Conservation (phyloP, 1,140 invertebrate genomes). For the Eulimnadia texana region DNA sequence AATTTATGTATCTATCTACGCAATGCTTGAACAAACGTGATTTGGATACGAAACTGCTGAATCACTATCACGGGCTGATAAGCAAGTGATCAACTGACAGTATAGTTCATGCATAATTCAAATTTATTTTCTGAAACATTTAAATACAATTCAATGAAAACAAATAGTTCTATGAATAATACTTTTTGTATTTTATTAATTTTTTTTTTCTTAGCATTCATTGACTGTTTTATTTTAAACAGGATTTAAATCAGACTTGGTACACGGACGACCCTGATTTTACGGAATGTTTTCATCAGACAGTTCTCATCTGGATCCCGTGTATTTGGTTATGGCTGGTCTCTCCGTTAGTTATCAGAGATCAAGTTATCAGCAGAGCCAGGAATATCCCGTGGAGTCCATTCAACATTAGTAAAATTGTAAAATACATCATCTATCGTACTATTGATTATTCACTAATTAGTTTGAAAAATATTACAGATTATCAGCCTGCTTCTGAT, state of each 20-base stretch:
- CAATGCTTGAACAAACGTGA: too few relatives aligned
- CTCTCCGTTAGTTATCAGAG: slow-evolving; percentile 56
- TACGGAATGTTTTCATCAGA: slow-evolving; percentile 75
- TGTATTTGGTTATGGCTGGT: slow-evolving; percentile 70
- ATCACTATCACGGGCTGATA: too few relatives aligned
- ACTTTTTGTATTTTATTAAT: neutral
- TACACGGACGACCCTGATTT: slow-evolving; percentile 64
- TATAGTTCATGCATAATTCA: too few relatives aligned
- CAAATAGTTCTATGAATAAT: too few relatives aligned
- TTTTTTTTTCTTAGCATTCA: neutral
- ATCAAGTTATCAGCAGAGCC: slow-evolving; percentile 55
- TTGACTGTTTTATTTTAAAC: slow-evolving; percentile 21
- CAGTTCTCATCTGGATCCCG: slow-evolving; percentile 70
- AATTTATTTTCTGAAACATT: too few relatives aligned
- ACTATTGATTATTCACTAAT: slow-evolving; percentile 15
- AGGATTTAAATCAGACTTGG: slow-evolving; percentile 63
- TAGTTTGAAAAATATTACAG: slow-evolving; percentile 12
- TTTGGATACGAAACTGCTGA: too few relatives aligned
- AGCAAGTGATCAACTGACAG: too few relatives aligned
- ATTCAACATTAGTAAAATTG: slow-evolving; percentile 59
- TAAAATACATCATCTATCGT: slow-evolving; percentile 23
- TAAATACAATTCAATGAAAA: too few relatives aligned
- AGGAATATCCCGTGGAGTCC: slow-evolving; percentile 66
- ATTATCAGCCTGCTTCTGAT: slow-evolving; percentile 17
- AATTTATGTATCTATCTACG: too few relatives aligned